Base-by-base conservation (phyloP, 2,888 invertebrate species). In the Drosophila maculinotata region DNA sequence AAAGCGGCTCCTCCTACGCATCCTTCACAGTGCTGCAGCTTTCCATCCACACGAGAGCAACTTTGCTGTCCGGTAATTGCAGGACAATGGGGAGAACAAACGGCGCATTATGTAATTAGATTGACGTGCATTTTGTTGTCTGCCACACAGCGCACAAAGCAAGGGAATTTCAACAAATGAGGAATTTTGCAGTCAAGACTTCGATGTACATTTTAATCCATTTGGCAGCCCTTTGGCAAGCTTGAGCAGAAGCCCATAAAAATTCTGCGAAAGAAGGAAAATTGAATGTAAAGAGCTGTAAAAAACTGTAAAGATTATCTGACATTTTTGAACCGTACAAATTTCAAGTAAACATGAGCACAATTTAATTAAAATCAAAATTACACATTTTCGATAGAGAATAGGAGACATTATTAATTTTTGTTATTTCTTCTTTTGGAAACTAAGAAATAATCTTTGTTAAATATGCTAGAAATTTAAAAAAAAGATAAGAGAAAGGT, bases 101-200 rank as follows among this genome's bases (percentile, higher is more conserved):
- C 38, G 35, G 25, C 41, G 35, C 38, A 58, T 74, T 69, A 54
- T 58, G 33, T 69, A 69, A 74, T 62, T 69, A 62, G 15, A 35
- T 33, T 44, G 23, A 30, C 35, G 31, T 60, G 49, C 17, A 48
- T 47, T 60, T 54, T 38, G 8, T 12, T 28, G 25, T 45, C 26
- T 39, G 30, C 48, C 31, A 25, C 2, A 33, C 15, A 23, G 15
- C 15, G 6, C 15, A 7, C 1, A 10, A 6, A 17, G 28, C 6
- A 35, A 17, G 10, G 4, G 10, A 36, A 10, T n/a, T 8, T 9
- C 39, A 66, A 3, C 25, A 45, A 44, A 48, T 49, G 35, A 20
- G 9, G n/a, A 51, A 49, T 56, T 39, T 31, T 9, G 0, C 6
- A n/a, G 14, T 3, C 14, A 15, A 17, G 38, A 30, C 53, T 39